Evolutionary conservation across 2,888 invertebrate genomes (phyloP), one percentile per base, ranked within the genome.

Genomic region (Eupithecia subumbrata): DNA sequence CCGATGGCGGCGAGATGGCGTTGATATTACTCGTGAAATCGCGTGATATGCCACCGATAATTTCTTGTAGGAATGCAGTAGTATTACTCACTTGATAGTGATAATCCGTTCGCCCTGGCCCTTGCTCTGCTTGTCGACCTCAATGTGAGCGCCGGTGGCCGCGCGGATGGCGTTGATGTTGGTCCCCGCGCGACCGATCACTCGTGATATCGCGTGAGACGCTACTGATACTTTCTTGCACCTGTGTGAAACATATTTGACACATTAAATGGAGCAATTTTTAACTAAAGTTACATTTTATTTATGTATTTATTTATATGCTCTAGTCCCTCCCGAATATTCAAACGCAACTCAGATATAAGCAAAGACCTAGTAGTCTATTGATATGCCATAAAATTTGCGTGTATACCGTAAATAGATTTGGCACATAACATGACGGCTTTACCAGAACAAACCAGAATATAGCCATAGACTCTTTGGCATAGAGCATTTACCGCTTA

Each of bases 81-180:
- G 8, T 48, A 48, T n/a, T 22, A 92, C 96, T 92, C 88, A 97
- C 97, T 98, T 98, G 87, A 99, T 99, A 64, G 98, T 99, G 82
- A 99, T 98, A 86, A 97, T 97, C 83, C 99, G 96, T 91, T 99
- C 99, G 74, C 98, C 98, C 93, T 98, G 98, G 8, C 98, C 97
- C 93, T 98, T 98, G 89, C 97, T 97, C 94, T 99, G 99, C 91
- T 99, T 99, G 91, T 99, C 99, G 40, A 99, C 98, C 93, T 99
- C 99, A 88, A 99, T 99, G 89, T 99, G 98, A 8, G 99, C 99
- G 77, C 99, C 99, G 45, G 99, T 99, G 72, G 98, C 98, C 75
- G 98, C 98, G 76, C 99, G 96, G 88, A 99, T 99, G 16, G 99
- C 98, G 94, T 99, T 99, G 86, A 99, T 99, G 93, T 99, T 99